Percentiles rank a stretch among this genome's conserved stretches.
These are phyloP conservation scores for Hemiscyllium ocellatum DNA, from an alignment of 2,113 vertebrate species.

Conservation along the genomic window DNA sequence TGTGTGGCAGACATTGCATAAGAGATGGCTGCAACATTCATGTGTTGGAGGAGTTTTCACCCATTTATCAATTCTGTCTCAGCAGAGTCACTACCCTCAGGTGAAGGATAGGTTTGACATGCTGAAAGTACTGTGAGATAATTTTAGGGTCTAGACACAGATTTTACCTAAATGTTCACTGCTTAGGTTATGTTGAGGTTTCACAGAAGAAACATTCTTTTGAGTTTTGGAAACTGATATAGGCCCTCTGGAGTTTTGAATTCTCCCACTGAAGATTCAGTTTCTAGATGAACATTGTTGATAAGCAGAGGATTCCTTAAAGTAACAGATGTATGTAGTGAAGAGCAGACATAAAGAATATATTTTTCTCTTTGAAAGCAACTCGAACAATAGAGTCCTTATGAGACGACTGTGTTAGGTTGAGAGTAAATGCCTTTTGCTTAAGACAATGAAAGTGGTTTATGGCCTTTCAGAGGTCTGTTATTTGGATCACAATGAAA, in stretches of 20 bases:
- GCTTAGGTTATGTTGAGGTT: background rate
- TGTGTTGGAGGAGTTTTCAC: background rate
- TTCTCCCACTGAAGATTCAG: background rate
- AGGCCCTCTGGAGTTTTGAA: background rate
- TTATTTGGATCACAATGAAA: constrained; percentile 38
- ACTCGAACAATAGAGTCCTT: constrained; percentile 28
- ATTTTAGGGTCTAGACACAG: background rate
- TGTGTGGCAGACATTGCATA: constrained; percentile 29
- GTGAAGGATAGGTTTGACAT: background rate
- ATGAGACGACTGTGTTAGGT: constrained; percentile 37
- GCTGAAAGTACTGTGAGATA: background rate
- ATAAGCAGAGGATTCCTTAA: constrained; percentile 22
- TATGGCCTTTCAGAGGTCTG: constrained; percentile 38
- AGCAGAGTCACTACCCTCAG: background rate
- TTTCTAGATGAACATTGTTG: background rate
- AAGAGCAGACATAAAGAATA: constrained; percentile 35
- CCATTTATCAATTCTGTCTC: constrained; percentile 16
- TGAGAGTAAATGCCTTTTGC: constrained; percentile 36
- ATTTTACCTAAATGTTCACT: background rate
- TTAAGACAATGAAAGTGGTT: constrained; percentile 37
- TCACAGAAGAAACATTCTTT: background rate
- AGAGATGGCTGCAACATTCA: background rate
- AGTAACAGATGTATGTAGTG: constrained; percentile 28
- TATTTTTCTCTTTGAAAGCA: constrained; percentile 34
- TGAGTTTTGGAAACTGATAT: background rate